These are phyloP conservation scores for Arothron firmamentum DNA, from an alignment of 2,113 vertebrate species.

Conservation along the genomic window DNA sequence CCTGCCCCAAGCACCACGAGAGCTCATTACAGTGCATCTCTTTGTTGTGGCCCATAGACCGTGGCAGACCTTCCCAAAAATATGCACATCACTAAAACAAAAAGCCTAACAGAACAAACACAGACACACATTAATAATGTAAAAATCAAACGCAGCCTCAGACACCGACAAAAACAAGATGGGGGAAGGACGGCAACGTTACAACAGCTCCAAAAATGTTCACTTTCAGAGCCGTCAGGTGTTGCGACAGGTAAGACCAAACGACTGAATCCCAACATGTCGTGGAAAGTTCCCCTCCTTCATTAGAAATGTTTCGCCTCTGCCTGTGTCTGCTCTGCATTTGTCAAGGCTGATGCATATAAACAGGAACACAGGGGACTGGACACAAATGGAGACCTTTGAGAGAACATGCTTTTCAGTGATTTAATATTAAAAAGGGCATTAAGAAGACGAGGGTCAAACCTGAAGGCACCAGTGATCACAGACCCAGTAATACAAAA, in stretches of 20 bases:
- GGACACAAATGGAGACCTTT: no score
- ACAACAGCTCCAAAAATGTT: conserved; percentile 14
- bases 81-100: conserved; percentile 73
- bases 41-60: conserved; percentile 70
- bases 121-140: conserved; percentile 65
- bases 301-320: no score
- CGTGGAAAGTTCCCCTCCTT: no score
- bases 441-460: no score
- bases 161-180: conserved; percentile 50
- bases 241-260: neutral
- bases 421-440: no score
- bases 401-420: no score
- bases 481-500: no score
- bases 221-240: conserved; percentile 40
- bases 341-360: neutral
- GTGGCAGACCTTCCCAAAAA: conserved; percentile 71
- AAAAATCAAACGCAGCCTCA: conserved; percentile 52
- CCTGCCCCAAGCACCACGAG: conserved; percentile 51
- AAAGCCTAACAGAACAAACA: conserved; percentile 55
- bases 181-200: conserved; percentile 32
- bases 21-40: conserved; percentile 71
- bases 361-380: no score
- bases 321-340: neutral
- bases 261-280: no score
- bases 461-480: no score